These are phyloP conservation scores for Tiliacea citrago DNA, from an alignment of 2,888 invertebrate genomes.

Conservation along the genomic window DNA sequence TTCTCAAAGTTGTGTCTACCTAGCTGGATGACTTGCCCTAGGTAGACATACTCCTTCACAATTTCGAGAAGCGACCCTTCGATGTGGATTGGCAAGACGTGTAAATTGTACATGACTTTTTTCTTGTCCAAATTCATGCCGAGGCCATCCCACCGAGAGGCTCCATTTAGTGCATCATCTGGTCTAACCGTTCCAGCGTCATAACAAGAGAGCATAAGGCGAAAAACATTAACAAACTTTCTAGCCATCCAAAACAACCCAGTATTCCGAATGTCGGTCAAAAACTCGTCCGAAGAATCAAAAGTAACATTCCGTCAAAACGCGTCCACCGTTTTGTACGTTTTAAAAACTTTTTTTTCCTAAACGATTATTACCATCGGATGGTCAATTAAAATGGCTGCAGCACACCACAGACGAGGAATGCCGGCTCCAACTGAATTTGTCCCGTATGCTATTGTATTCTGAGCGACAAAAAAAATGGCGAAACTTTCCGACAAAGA, in stretches of 20 bases:
- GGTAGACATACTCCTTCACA: no score
- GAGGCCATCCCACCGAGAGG: no score
- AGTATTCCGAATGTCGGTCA: conserved; percentile 66
- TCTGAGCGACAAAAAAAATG: conserved; percentile 78
- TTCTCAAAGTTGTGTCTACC: no score
- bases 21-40: no score
- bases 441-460: conserved; percentile 86
- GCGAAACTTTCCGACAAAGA: conserved; percentile 83
- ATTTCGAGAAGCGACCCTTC: no score
- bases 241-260: conserved; percentile 61
- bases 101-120: no score
- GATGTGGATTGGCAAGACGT: no score
- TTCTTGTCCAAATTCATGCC: no score
- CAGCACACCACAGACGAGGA: conserved; percentile 85
- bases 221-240: conserved; percentile 39
- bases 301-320: conserved; percentile 86
- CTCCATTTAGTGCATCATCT: no score
- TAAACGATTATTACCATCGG: conserved; percentile 78
- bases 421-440: conserved; percentile 84
- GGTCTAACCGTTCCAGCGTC: no score
- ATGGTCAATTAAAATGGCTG: conserved; percentile 89
- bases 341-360: conserved; percentile 74
- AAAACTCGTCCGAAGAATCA: conserved; percentile 76
- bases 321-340: conserved; percentile 74
- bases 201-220: conserved; percentile 26